Base-by-base conservation (phyloP, 2,113 vertebrate species). In the Melanotaenia duboulayi region DNA sequence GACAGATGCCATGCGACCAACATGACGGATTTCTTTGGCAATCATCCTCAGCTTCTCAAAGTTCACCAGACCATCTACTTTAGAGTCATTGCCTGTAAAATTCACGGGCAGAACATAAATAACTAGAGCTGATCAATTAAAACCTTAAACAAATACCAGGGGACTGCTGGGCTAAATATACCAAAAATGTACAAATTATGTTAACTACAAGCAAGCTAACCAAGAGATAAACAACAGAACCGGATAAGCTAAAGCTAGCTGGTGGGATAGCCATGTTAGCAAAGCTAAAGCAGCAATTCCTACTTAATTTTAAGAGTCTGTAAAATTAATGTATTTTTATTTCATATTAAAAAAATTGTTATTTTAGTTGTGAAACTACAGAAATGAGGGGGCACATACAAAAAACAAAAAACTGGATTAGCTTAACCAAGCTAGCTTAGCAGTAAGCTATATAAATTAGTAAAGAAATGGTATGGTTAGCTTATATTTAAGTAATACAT, bases 31-130 rank as follows among this genome's bases (percentile, higher is more conserved):
- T 92, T 99, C 97, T 92, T 99, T 99, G 11, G 98, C 98, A 37
- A 99, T 99, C 98, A 99, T 99, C 83, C 98, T 92, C 79, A 99
- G 93, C 92, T 99, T 99, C 93, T 99, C 98, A 83, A 99, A 99
- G 90, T 99, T 99, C 55, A 99, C 96, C 82, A 99, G 88, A 37
- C 98, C 98, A 6, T 99, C 98, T 58, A 99, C 98, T 84, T 99
- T 99, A 0, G 98, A 99, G 89, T 99, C 98, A 44, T 99, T 99
- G 54, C 98, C 98, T 99, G 23, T 58, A 28, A 70, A 64, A 51
- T 20, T 13, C 14, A 65, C 16, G 48, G 19, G 11, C 1, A 1
- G 28, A 20, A n/a, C 40, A 55, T 25, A 0, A 46, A 46, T 19
- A 16, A 17, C 13, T 7, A 48, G 1, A 17, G 44, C 17, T n/a